A percentile compares a stretch with the other conserved stretches of the same genome.
Conservation (phyloP, 1,140 invertebrate species). For the Apis mellifera region Amel_HAv3.1 CM009934.2:13146001-13146500, state of each 20-base stretch:
- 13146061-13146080: not conserved
- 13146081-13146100: too few relatives aligned
- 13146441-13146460: conserved; percentile 39
- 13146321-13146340: conserved; percentile 1
- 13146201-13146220: not conserved
- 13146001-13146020: too few relatives aligned
- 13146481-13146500: conserved; percentile 3
- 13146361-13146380: conserved; percentile 38
- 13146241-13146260: not conserved
- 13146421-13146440: conserved; percentile 47
- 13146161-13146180: not conserved
- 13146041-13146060: too few relatives aligned
- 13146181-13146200: not conserved
- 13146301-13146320: not conserved
- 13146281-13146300: not conserved
- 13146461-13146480: conserved; percentile 12
- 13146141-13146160: not conserved
- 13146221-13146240: not conserved
- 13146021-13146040: too few relatives aligned
- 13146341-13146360: conserved; percentile 5
- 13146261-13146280: not conserved
- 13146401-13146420: conserved; percentile 44
- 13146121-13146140: not conserved
- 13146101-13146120: too few relatives aligned
- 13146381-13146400: conserved; percentile 57